phyloP scores from a whole-genome alignment of 2,113 vertebrate species.

The Onychostruthus taczanowskii region DNA sequence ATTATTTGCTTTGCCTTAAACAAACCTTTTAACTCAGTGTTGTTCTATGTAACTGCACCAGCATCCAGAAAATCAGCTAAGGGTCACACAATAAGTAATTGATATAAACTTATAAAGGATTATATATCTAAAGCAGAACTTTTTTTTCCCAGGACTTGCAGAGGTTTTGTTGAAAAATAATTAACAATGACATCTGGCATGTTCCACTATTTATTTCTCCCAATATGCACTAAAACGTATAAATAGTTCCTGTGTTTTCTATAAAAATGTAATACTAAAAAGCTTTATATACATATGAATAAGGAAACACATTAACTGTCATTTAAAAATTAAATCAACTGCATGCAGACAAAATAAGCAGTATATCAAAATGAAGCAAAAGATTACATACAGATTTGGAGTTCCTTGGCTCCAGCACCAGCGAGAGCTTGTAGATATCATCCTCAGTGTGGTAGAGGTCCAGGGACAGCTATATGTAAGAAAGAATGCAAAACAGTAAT shows the following conservation, averaged over 20 bases:
- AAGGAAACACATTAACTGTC: background rate
- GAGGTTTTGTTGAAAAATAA: background rate
- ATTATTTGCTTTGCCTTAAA: background rate
- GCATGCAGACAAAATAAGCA: background rate
- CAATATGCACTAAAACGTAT: background rate
- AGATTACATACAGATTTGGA: slow-evolving; percentile 82
- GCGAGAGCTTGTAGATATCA: slow-evolving; percentile 94
- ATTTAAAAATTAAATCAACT: background rate
- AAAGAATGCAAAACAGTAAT: background rate
- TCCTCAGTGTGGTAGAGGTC: slow-evolving; percentile 98
- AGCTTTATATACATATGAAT: background rate
- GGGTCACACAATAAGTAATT: background rate
- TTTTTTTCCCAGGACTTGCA: background rate
- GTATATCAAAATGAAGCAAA: background rate
- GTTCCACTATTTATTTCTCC: background rate
- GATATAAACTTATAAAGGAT: background rate
- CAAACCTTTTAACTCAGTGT: background rate
- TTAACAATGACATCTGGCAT: background rate
- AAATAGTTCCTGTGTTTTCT: background rate
- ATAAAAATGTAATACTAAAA: background rate
- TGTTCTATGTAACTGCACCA: background rate
- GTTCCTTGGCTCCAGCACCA: slow-evolving; percentile 93
- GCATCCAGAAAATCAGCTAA: background rate
- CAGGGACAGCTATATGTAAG: slow-evolving; percentile 85
- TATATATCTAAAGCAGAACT: background rate